Conservation (phyloP, 2,113 vertebrate species). For the human (Homo sapiens) region GRCh38 chr11:129283501-129284000, state of each 20-base stretch:
- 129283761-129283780: neutral
- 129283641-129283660: neutral
- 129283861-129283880: conserved; percentile 21
- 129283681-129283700: neutral
- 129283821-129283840: neutral
- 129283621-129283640: neutral
- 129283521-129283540: neutral
- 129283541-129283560: neutral
- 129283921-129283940: neutral
- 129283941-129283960: neutral
- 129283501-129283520: neutral
- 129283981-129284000: neutral
- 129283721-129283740: neutral
- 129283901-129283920: neutral
- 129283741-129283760: neutral
- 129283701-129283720: neutral
- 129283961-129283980: conserved; percentile 40
- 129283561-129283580: neutral
- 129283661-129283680: neutral
- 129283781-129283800: neutral
- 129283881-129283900: conserved; percentile 28
- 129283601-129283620: neutral
- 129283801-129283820: neutral
- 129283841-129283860: conserved; percentile 11
- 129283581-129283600: neutral